These are phyloP conservation scores for Onychorhynchus coronatus DNA, from an alignment of 2,113 vertebrate species.

Conservation along the genomic window DNA sequence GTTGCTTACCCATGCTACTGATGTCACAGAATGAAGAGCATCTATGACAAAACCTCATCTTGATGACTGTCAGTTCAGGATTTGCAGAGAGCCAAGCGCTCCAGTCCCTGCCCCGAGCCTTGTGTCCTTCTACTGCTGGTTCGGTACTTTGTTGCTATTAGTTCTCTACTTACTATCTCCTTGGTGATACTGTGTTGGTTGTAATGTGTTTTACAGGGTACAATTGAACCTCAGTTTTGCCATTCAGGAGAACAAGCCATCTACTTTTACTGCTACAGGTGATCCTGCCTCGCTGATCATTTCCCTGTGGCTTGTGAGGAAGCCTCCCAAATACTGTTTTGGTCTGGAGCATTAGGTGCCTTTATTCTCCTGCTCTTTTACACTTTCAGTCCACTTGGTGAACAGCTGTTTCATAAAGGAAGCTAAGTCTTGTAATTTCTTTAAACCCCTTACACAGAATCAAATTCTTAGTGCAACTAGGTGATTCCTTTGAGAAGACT, in stretches of 20 bases:
- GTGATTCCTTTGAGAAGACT: not conserved
- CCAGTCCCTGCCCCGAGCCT: not conserved
- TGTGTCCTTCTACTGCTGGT: not conserved
- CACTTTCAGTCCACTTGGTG: not conserved
- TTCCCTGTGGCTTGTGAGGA: not conserved
- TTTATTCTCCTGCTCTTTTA: not conserved
- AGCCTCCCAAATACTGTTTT: not conserved
- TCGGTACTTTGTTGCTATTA: not conserved
- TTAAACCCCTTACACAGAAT: not conserved
- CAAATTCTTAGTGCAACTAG: not conserved
- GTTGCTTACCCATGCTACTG: not conserved
- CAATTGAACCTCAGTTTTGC: not conserved
- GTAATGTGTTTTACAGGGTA: not conserved
- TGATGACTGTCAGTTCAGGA: not conserved
- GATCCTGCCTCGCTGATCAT: not conserved
- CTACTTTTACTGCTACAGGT: not conserved
- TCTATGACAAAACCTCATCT: not conserved
- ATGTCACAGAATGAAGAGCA: not conserved
- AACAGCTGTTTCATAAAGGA: not conserved
- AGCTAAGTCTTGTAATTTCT: not conserved
- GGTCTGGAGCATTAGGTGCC: not conserved
- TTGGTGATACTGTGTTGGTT: not conserved
- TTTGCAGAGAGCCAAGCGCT: not conserved
- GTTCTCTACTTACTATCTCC: not conserved
- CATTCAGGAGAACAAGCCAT: not conserved